phyloP scores from a whole-genome alignment of 1,140 invertebrate species.

The Cotesia glomerata region DNA sequence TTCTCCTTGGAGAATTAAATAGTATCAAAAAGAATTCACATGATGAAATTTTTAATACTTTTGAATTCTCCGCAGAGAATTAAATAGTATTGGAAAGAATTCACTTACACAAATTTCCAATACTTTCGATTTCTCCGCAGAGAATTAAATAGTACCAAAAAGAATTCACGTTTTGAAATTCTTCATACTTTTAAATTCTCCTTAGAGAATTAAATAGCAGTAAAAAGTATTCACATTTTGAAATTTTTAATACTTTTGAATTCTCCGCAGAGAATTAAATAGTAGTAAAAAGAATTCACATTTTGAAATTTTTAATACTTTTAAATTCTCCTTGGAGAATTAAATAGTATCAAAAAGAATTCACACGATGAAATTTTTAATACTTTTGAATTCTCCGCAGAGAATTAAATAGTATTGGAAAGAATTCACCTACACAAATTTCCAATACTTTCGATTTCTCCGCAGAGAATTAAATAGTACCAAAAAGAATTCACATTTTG shows the following conservation, averaged over 20 bases:
- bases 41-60: neutral
- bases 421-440: neutral
- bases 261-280: neutral
- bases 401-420: neutral
- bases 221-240: neutral
- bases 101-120: too few species aligned
- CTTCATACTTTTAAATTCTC: neutral
- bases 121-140: neutral
- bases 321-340: too few species aligned
- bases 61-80: neutral
- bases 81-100: neutral
- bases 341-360: too few species aligned
- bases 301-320: too few species aligned
- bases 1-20: neutral
- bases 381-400: neutral
- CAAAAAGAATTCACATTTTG: neutral
- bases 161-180: neutral
- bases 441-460: neutral
- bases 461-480: neutral
- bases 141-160: neutral
- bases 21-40: neutral
- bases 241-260: neutral
- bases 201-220: neutral
- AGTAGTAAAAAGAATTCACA: neutral
- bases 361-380: neutral